Base-by-base conservation (phyloP, 2,797 vertebrate genomes). In the Chromobotia macracanthus region DNA sequence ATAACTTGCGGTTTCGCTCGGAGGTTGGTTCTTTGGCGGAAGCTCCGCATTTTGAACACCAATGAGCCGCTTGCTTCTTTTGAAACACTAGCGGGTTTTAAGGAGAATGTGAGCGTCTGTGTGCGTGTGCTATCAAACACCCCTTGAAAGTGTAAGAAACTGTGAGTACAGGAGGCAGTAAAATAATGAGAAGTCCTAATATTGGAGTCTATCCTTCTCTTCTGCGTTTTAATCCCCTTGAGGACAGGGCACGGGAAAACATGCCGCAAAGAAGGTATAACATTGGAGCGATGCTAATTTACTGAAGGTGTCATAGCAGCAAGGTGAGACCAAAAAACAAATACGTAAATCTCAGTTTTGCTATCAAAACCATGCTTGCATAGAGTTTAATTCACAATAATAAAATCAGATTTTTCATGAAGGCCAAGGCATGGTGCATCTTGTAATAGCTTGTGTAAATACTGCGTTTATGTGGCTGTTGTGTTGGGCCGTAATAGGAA, bases 261-360 rank as follows among this genome's bases (percentile, higher is more conserved):
- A 55, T 15, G 18, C 72, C 80, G 80, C 80, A 66, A 83, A 81
- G 84, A 87, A 88, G 88, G 85, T 84, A 86, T 82, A 9, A 72
- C 70, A 75, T 86, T 86, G 68, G 78, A 55, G 82, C 87, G 84
- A 76, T 48, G 15, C 80, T 90, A 82, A 82, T 87, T 83, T 80
- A 44, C 15, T 56, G 66, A 64, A 81, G 35, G 13, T 53, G 18
- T 68, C 58, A 28, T 21, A 82, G 44, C 19, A 13, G 64, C 35
- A 35, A n/a, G 5, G 21, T 31, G 8, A 80, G 75, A 60, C 46
- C 77, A 7, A 15, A 15, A 48, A 19, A 76, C 15, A 3, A 35
- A 46, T 1, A 61, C 2, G 19, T 31, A 56, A 58, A 55, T 50
- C n/a, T 25, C 64, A 16, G 15, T 28, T 21, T 25, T 10, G 13